These are phyloP conservation scores for Rhysida immarginata DNA, from an alignment of 1,140 invertebrate genomes.

Conservation along the genomic window DNA sequence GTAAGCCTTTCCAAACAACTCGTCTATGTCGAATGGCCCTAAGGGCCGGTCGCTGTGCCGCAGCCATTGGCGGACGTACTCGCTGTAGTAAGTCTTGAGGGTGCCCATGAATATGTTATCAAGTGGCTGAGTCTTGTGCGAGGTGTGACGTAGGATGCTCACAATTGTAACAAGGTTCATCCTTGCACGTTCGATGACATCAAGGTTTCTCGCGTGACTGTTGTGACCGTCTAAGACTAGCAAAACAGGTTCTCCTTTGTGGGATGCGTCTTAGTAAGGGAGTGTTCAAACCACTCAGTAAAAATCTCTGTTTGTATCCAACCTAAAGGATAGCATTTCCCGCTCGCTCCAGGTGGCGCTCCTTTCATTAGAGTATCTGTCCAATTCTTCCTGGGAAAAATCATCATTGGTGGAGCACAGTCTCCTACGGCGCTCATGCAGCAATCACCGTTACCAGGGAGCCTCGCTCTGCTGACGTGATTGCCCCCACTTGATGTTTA, in stretches of 20 bases:
- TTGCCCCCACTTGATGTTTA: slow-evolving; percentile 15
- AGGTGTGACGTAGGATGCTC: slow-evolving; percentile 18
- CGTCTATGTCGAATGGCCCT: neutral
- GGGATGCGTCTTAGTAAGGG: slow-evolving; percentile 21
- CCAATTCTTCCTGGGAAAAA: slow-evolving; percentile 28
- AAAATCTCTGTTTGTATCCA: slow-evolving; percentile 20
- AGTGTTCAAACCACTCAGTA: slow-evolving; percentile 29
- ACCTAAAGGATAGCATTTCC: slow-evolving; percentile 22
- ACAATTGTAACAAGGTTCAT: slow-evolving; percentile 17
- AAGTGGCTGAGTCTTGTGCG: slow-evolving; percentile 19
- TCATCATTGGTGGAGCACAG: slow-evolving; percentile 19
- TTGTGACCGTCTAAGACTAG: slow-evolving; percentile 31
- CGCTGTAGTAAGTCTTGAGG: slow-evolving; percentile 15
- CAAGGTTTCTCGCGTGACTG: slow-evolving; percentile 20
- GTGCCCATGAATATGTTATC: slow-evolving; percentile 18
- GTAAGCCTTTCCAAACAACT: neutral
- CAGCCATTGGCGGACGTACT: neutral
- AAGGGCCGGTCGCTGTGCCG: neutral
- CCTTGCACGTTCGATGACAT: slow-evolving; percentile 20
- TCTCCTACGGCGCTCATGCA: slow-evolving; percentile 12
- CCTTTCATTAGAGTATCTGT: slow-evolving; percentile 23
- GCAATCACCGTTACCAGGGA: slow-evolving; percentile 12
- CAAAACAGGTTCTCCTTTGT: slow-evolving; percentile 23
- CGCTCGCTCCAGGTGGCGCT: slow-evolving; percentile 24
- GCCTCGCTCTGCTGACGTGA: slow-evolving; percentile 18